Evolutionary conservation across 2,113 vertebrate species (phyloP).

Genomic region (Antennarius striatus): DNA sequence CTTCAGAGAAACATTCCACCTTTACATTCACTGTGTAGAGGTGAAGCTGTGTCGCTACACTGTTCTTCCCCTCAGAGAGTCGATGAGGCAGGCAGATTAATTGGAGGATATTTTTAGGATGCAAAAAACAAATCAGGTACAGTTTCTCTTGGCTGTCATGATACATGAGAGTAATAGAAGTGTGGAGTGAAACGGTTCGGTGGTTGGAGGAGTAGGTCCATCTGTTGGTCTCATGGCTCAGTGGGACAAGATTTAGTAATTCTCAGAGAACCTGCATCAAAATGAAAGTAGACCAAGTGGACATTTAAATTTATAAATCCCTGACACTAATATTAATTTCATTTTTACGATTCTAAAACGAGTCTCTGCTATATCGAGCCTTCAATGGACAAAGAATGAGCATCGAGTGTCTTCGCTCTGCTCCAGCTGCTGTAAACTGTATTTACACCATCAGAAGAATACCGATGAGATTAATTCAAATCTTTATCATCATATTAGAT

Average conservation of each 20-base stretch:
- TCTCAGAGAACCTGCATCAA: too few relatives aligned
- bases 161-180: slow-evolving; percentile 1
- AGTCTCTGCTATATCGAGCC: too few relatives aligned
- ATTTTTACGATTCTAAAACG: too few relatives aligned
- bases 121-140: background rate
- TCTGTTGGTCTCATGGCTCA: slow-evolving; percentile 5
- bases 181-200: slow-evolving; percentile 23
- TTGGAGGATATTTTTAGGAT: slow-evolving; percentile 60
- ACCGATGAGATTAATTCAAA: slow-evolving; percentile 25
- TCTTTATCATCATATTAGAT: slow-evolving; percentile 43
- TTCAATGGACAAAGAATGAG: background rate
- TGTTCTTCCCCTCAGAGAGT: slow-evolving; percentile 47
- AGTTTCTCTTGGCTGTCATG: slow-evolving; percentile 2
- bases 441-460: slow-evolving; percentile 36
- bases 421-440: slow-evolving; percentile 28
- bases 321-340: too few relatives aligned
- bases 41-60: slow-evolving; percentile 34
- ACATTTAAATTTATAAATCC: too few relatives aligned
- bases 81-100: slow-evolving; percentile 37
- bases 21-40: slow-evolving; percentile 22
- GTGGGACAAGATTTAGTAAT: background rate
- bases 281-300: too few relatives aligned
- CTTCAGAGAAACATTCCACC: slow-evolving; percentile 26
- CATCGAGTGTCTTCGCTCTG: slow-evolving; percentile 35
- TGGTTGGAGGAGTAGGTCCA: slow-evolving; percentile 13